Conservation (phyloP, 2,797 vertebrate species). For the Onychomys arenicola region DNA sequence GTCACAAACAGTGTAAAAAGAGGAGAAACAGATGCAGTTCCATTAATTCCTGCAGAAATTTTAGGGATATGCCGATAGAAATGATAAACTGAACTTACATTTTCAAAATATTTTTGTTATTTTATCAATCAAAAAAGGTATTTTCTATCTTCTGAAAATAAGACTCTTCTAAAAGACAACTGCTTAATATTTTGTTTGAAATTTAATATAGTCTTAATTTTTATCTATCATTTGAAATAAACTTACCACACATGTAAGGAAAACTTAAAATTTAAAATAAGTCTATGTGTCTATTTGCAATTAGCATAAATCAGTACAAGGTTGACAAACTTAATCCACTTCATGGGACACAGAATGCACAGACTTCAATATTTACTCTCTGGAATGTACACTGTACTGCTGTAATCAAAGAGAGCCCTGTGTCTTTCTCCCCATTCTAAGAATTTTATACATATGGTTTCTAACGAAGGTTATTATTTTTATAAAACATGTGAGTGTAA, state of each 20-base stretch:
- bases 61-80: conserved; percentile 7
- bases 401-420: background rate
- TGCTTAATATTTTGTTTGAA: background rate
- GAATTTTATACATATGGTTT: conserved; percentile 36
- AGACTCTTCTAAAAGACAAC: conserved; percentile 3
- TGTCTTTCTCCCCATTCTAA: conserved; percentile 20
- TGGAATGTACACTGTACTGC: background rate
- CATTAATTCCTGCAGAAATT: conserved; percentile 1
- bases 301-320: background rate
- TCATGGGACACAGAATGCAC: background rate
- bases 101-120: conserved; percentile 35
- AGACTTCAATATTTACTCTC: background rate
- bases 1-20: conserved; percentile 12
- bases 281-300: background rate
- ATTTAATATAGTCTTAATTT: conserved; percentile 18
- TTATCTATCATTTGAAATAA: conserved; percentile 45
- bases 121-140: background rate
- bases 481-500: background rate
- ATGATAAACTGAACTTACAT: conserved; percentile 22
- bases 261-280: background rate
- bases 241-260: background rate
- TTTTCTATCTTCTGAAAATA: background rate
- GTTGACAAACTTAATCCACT: background rate
- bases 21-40: background rate
- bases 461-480: conserved; percentile 4